phyloP scores from a whole-genome alignment of 2,797 vertebrate genomes.

The Hydrophis major region DNA sequence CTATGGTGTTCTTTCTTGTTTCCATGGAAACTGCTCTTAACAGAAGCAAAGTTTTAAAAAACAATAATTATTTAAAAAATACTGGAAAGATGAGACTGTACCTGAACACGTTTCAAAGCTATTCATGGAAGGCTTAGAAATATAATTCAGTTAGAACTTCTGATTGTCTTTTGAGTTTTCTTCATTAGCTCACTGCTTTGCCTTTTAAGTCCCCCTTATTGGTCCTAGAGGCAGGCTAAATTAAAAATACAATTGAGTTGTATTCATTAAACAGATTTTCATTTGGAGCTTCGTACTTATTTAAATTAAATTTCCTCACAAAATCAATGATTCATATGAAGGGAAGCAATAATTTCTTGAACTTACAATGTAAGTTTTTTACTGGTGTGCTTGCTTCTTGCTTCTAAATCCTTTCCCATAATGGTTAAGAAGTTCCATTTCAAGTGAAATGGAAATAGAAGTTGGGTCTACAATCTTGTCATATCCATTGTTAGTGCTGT shows the following conservation, averaged over 20 bases:
- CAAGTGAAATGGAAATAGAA: background rate
- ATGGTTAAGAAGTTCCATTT: background rate
- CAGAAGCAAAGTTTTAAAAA: constrained; percentile 22
- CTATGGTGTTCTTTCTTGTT: constrained; percentile 48
- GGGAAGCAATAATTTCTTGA: constrained; percentile 1
- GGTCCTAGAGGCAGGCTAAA: constrained; percentile 11
- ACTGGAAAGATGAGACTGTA: constrained; percentile 36
- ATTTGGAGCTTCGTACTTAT: constrained; percentile 14
- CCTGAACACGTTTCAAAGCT: constrained; percentile 39
- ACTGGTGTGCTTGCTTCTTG: background rate
- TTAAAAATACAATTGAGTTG: constrained; percentile 27
- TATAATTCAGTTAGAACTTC: background rate
- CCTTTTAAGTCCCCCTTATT: constrained; percentile 26
- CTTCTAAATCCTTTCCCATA: background rate
- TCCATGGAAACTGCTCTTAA: constrained; percentile 60
- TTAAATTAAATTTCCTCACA: constrained; percentile 25
- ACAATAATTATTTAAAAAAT: constrained; percentile 50
- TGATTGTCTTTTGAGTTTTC: background rate
- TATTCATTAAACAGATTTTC: constrained; percentile 32
- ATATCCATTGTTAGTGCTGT: background rate
- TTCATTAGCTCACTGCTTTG: constrained; percentile 33
- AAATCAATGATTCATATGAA: constrained; percentile 11
- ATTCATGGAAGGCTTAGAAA: background rate
- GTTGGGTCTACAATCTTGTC: background rate
- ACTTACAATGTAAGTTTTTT: constrained; percentile 9